Evolutionary conservation across 1,140 invertebrate species (phyloP), one percentile per base, ranked within the genome.

Genomic region (Eriosoma lanigerum): DNA sequence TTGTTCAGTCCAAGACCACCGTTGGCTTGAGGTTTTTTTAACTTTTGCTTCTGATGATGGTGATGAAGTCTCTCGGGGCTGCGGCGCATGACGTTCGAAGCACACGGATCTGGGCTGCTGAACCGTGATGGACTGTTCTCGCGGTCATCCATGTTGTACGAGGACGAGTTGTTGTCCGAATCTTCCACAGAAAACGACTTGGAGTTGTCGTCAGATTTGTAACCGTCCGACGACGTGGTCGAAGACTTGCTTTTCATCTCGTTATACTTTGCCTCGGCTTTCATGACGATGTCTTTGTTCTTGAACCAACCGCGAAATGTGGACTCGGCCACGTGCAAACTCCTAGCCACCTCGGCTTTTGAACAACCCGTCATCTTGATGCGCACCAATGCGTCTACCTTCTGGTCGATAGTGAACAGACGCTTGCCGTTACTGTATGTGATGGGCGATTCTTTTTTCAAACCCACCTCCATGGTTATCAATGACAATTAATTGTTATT

Each of bases 341-440:
- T 78, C 38, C 75, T 32, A 56, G 75, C 75, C 56, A 78, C 75
- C 9, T 78, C 75, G 21, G 75, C 75, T 21, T 78, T 78, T 15
- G 75, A 78, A 13, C 75, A 78, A 0, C 75, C 75, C 1, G 75
- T 78, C 75, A 78, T 78, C 24, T 78, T 78, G 56, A 78, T 78
- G 54, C 75, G 75, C 19, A 78, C 75, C 75, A 78, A 9, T n/a
- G 75, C 75, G 44, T 78, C 75, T 56, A 78, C 75, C 38, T 78
- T 78, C 56, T 78, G 75, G 38, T 78, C 75, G 24, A 78, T 46
- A 38, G 75, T 78, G 56, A 78, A 78, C 56, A 78, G 56, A 8
- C 75, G 75, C 24, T 78, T 78, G 15, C 75, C 75, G 75, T 78
- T 78, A 38, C 75, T 78, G 75, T 78, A 78, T 17, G 75, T 78